Percentiles rank a stretch among this genome's conserved stretches.
phyloP scores from a whole-genome alignment of 2,888 invertebrate species.

The Tetranychus piercei region DNA sequence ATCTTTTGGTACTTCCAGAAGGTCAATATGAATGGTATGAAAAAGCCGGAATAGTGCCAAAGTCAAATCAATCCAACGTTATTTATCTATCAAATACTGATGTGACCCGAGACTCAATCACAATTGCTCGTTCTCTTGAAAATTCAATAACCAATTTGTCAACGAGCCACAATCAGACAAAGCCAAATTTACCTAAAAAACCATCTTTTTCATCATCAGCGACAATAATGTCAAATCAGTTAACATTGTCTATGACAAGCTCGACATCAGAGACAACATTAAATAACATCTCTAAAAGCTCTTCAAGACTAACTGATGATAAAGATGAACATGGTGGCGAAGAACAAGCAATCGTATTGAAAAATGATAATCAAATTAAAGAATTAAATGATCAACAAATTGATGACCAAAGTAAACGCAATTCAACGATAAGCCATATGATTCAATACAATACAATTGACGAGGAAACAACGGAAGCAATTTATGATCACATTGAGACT shows the following conservation, averaged over 20 bases:
- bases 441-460: not conserved
- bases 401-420: not conserved
- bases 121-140: not conserved
- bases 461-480: not conserved
- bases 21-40: conserved; percentile 5
- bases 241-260: not conserved
- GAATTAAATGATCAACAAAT: not conserved
- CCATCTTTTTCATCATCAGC: not conserved
- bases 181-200: not conserved
- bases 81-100: not conserved
- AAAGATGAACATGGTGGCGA: not conserved
- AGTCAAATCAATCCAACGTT: conserved; percentile 4
- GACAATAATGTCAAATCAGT: not conserved
- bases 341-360: not conserved
- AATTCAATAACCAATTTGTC: not conserved
- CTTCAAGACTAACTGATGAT: not conserved
- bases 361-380: not conserved
- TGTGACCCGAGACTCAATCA: not conserved
- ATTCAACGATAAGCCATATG: not conserved
- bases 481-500: not conserved
- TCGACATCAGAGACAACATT: not conserved
- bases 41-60: not conserved
- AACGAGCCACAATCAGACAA: not conserved
- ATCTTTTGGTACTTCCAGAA: conserved; percentile 9
- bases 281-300: not conserved